Evolutionary conservation across 2,888 invertebrate species (phyloP).

Genomic region (Tyria jacobaeae): DNA sequence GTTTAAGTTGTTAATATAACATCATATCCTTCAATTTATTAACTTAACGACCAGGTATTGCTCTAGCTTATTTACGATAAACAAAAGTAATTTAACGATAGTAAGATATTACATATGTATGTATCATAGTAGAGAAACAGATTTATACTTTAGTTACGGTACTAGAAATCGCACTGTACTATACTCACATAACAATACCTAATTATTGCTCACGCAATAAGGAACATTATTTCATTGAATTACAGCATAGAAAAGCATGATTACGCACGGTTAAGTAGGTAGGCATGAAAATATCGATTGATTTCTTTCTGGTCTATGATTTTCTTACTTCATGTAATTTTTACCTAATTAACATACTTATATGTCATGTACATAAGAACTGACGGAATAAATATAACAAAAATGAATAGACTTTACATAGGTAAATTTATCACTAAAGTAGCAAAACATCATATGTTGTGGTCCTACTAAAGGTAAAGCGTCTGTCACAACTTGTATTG

Average conservation of each 20-base stretch:
- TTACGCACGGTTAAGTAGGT: slow-evolving; percentile 27
- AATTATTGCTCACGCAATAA: slow-evolving; percentile 26
- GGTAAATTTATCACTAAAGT: no score
- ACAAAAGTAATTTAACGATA: background rate
- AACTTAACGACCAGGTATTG: slow-evolving; percentile 4
- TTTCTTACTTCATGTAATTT: slow-evolving; percentile 48
- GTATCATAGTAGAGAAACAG: background rate
- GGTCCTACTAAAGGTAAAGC: no score
- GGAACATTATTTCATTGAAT: slow-evolving; percentile 23
- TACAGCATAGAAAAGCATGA: slow-evolving; percentile 36
- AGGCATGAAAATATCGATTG: slow-evolving; percentile 44
- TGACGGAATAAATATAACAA: background rate
- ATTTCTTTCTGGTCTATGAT: slow-evolving; percentile 49
- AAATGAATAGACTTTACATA: no score
- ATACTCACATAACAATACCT: slow-evolving; percentile 27
- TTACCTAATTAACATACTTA: slow-evolving; percentile 30
- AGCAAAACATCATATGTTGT: no score
- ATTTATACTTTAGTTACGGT: slow-evolving; percentile 37
- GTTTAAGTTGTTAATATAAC: slow-evolving; percentile 52
- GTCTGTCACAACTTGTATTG: no score
- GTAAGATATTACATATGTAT: slow-evolving; percentile 21
- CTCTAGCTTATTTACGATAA: slow-evolving; percentile 13
- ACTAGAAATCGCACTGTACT: slow-evolving; percentile 38
- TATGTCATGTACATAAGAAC: no score
- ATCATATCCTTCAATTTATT: slow-evolving; percentile 28